These are phyloP conservation scores for Notechis scutatus DNA, from an alignment of 2,113 vertebrate species.

Conservation along the genomic window DNA sequence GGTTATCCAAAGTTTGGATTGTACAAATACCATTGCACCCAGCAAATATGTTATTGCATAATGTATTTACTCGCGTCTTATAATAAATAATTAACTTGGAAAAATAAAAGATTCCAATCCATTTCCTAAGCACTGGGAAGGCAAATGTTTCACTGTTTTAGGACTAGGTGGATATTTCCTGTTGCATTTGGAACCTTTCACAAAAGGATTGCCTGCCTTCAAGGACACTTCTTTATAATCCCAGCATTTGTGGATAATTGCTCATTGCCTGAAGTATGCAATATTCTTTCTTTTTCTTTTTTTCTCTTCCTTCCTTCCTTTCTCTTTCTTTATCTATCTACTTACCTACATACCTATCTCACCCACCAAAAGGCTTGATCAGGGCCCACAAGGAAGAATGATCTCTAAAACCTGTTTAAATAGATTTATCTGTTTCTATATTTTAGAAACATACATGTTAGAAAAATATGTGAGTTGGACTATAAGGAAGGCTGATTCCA, in stretches of 20 bases:
- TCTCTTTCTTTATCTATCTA: too few relatives aligned
- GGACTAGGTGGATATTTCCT: not conserved
- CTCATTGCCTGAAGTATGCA: not conserved
- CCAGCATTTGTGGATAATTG: not conserved
- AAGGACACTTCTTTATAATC: not conserved
- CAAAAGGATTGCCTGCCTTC: not conserved
- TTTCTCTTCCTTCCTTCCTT: too few relatives aligned
- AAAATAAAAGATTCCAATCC: not conserved
- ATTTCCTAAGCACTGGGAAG: not conserved
- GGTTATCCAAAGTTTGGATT: not conserved
- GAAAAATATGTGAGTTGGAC: too few relatives aligned
- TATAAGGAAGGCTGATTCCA: too few relatives aligned
- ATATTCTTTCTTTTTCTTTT: not conserved
- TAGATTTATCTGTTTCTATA: too few relatives aligned
- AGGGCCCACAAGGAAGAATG: too few relatives aligned
- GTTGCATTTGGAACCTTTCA: not conserved
- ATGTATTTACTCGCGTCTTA: not conserved
- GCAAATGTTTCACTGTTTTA: not conserved
- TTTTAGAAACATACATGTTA: too few relatives aligned
- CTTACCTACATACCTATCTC: too few relatives aligned
- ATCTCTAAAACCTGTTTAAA: too few relatives aligned
- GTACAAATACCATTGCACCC: not conserved
- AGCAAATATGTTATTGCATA: not conserved
- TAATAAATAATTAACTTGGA: not conserved
- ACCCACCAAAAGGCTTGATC: too few relatives aligned